Conservation (phyloP, 2,113 vertebrate species). For the Erythrolamprus reginae region DNA sequence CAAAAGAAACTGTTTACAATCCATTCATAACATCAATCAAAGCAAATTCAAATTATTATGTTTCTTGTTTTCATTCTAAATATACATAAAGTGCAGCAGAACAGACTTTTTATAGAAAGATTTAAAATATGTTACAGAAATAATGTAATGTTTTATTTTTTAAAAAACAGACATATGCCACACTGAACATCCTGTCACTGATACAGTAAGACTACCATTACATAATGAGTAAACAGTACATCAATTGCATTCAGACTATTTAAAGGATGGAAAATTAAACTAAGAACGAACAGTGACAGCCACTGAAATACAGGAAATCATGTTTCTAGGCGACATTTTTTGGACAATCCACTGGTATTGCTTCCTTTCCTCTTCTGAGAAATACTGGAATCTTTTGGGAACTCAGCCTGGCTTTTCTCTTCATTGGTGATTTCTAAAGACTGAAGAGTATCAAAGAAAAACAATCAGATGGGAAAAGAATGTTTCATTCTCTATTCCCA, state of each 20-base stretch:
- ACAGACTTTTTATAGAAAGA: not conserved
- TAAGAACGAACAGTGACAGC: not conserved
- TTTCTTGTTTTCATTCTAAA: not conserved
- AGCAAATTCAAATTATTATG: not conserved
- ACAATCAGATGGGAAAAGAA: not conserved
- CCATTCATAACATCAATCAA: not conserved
- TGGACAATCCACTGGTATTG: not conserved
- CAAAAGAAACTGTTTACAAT: not conserved
- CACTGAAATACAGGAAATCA: fast-evolving
- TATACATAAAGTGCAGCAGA: fast-evolving
- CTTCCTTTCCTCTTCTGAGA: constrained; percentile 49
- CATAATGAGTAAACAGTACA: not conserved
- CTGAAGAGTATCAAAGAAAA: constrained; percentile 21
- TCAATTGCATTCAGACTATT: not conserved
- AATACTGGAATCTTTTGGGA: fast-evolving
- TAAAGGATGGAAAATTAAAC: not conserved
- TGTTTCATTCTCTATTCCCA: not conserved
- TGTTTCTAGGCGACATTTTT: constrained; percentile 25
- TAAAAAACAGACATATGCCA: not conserved
- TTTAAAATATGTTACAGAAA: not conserved
- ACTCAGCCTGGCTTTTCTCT: not conserved
- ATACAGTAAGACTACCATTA: not conserved
- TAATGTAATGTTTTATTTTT: not conserved
- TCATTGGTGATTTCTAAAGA: constrained; percentile 28
- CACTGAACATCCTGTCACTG: not conserved